phyloP scores from a whole-genome alignment of 30 jellyfish, hydroid and myxozoan genomes.

The Morbakka virulenta region DNA sequence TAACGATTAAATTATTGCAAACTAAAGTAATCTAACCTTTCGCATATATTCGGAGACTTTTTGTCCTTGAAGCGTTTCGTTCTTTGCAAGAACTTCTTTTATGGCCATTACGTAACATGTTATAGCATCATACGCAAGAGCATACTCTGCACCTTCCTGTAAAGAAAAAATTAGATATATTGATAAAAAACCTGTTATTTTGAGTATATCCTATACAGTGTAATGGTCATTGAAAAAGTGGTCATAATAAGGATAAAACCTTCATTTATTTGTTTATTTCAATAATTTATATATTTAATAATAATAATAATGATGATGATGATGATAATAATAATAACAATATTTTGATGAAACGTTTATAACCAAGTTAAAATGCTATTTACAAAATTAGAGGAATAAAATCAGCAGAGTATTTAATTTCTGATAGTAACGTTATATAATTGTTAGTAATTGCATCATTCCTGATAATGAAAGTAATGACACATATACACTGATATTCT shows the following conservation, averaged over 20 bases:
- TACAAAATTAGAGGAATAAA: too few relatives aligned
- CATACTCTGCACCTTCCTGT: slow-evolving; percentile 64
- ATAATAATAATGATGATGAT: too few relatives aligned
- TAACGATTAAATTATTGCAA: neutral
- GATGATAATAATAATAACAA: too few relatives aligned
- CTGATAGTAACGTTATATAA: too few relatives aligned
- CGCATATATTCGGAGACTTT: slow-evolving; percentile 41
- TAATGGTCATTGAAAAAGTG: neutral
- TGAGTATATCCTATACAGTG: neutral
- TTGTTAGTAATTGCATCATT: too few relatives aligned
- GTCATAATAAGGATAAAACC: neutral
- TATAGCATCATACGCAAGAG: slow-evolving; percentile 74
- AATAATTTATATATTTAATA: too few relatives aligned
- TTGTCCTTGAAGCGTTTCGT: slow-evolving; percentile 63
- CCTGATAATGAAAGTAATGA: too few relatives aligned
- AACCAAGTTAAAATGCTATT: too few relatives aligned
- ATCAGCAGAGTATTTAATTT: too few relatives aligned
- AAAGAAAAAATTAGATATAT: neutral
- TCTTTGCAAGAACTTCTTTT: slow-evolving; percentile 33
- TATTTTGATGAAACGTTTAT: too few relatives aligned
- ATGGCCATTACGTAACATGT: slow-evolving; percentile 56
- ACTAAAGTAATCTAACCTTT: slow-evolving; percentile 30
- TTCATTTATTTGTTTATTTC: too few relatives aligned
- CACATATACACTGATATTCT: too few relatives aligned
- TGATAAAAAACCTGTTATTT: neutral